Base-by-base conservation (phyloP, 2,113 vertebrate genomes). In the Peromyscus leucopus region DNA sequence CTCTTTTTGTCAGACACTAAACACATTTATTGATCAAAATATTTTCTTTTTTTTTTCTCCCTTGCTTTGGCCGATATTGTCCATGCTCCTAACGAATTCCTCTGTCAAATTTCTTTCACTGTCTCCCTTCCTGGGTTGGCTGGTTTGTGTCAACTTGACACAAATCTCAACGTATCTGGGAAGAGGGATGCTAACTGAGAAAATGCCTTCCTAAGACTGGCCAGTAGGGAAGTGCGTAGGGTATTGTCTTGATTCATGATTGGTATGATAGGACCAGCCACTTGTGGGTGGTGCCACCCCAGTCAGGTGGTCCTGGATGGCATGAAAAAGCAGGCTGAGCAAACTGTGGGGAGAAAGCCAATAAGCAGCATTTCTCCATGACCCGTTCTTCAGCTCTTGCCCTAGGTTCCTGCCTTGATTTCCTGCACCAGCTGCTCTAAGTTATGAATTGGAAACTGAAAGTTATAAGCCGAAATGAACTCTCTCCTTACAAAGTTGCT, bases 1-100 rank as follows among this genome's bases (percentile, higher is more conserved):
- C 46, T 88, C 42, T 96, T 96, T 85, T 39, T 89, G 21, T 80
- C 5, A 94, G 22, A 88, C 55, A 67, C 46, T 10, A 46, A 91
- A 63, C 11, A 1, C 82, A 72, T 94, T 31, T 67, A 12, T 72
- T 42, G 16, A 15, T 86, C n/a, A 87, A 78, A 74, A n/a, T 61
- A 31, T 21, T 71, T 42, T 24, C 36, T n/a, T 11, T 55, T 51
- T 36, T 59, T 82, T 84, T 46, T 51, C 57, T 39, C 48, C 39
- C 42, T 80, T 55, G 42, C 33, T 59, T n/a, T 89, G 48, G 69
- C 28, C 17, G 39, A 12, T 63, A 75, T 8, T 46, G 89, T 46
- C 16, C 31, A 28, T 55, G 28, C 48, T 83, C 93, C 51, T 79
- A 78, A 76, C 57, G n/a, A 80, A 75, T 86, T 95, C 67, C 72